Base-by-base conservation (phyloP, 2,797 vertebrate species). In the Gadopsis bispinosus region DNA sequence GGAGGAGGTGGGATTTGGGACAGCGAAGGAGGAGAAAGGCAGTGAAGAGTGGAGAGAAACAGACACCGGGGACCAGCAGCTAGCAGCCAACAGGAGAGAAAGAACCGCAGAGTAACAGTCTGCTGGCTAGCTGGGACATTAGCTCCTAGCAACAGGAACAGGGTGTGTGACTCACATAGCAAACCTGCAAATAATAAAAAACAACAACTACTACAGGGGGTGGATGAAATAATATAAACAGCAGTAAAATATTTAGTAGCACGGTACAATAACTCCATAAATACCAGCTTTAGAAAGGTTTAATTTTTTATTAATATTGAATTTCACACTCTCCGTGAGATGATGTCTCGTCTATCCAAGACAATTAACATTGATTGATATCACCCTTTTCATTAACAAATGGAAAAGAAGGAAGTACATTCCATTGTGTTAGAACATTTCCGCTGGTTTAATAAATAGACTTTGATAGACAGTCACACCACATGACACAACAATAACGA, bases 1-100 rank as follows among this genome's bases (percentile, higher is more conserved):
- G 63, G 78, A 77, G 66, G 84, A 84, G 89, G 89, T 75, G 87
- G 88, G 85, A 85, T 90, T 88, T 92, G 73, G 86, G 84, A 84
- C 63, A 77, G 54, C 1, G 60, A 68, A 86, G 77, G 81, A 87
- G 86, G 81, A 87, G 76, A 83, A 72, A 87, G 63, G 65, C 55
- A 80, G 79, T 45, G 81, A 83, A 80, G 85, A 83, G 87, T 77
- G 80, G 88, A 91, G 80, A 83, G 79, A 84, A 73, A 64, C 60
- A 69, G 73, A 80, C 81, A 84, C 85, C 6, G 17, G 83, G 82
- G 82, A 88, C 74, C 74, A 79, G 81, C 83, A 83, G 84, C 80
- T 41, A 80, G 75, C 69, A 84, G 84, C 73, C 43, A 73, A 54
- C 41, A 48, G 59, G 68, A 73, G 33, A 31, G 37, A 87, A 72